A percentile compares a stretch with the other conserved stretches of the same genome.
Evolutionary conservation across 2,797 vertebrate genomes (phyloP).

Genomic region (Danio choprae): DNA sequence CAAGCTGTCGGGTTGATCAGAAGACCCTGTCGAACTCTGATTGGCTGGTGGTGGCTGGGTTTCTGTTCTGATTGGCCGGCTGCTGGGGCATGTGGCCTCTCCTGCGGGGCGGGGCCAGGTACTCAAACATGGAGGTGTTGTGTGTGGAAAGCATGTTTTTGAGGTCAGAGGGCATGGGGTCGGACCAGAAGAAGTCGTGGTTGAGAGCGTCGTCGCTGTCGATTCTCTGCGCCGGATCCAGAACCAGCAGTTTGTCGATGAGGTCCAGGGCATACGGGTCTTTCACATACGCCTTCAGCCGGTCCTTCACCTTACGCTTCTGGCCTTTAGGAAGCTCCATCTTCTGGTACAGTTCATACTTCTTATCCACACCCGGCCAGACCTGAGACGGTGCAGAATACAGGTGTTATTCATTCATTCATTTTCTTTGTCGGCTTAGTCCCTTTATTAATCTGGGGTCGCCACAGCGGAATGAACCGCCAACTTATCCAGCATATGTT

Average conservation of each 20-base stretch:
- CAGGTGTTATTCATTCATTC: too few relatives aligned
- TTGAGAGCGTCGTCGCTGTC: conserved; percentile 97
- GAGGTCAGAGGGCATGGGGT: conserved; percentile 98
- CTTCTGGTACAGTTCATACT: conserved; percentile 95
- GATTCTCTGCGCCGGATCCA: conserved; percentile 89
- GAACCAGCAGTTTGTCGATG: conserved; percentile 93
- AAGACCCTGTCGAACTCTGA: conserved; percentile 96
- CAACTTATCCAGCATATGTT: too few relatives aligned
- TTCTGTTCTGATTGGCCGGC: conserved; percentile 92
- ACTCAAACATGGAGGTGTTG: conserved; percentile 99
- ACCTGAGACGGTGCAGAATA: conserved; percentile 74
- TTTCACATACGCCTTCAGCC: conserved; percentile 96
- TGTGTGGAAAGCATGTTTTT: conserved; percentile 99
- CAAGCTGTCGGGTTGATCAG: conserved; percentile 54
- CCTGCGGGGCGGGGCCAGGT: conserved; percentile 91
- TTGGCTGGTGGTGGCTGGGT: conserved; percentile 92
- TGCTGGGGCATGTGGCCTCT: conserved; percentile 96
- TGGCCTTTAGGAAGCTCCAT: conserved; percentile 96
- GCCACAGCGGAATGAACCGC: too few relatives aligned
- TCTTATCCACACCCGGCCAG: conserved; percentile 94
- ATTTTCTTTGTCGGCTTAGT: too few relatives aligned
- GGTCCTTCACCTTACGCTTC: conserved; percentile 97
- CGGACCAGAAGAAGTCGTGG: conserved; percentile 99
- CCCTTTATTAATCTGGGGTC: too few relatives aligned
- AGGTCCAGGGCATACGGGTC: conserved; percentile 94